These are phyloP conservation scores for Hylaeus volcanicus DNA, from an alignment of 1,140 invertebrate species.

Conservation along the genomic window DNA sequence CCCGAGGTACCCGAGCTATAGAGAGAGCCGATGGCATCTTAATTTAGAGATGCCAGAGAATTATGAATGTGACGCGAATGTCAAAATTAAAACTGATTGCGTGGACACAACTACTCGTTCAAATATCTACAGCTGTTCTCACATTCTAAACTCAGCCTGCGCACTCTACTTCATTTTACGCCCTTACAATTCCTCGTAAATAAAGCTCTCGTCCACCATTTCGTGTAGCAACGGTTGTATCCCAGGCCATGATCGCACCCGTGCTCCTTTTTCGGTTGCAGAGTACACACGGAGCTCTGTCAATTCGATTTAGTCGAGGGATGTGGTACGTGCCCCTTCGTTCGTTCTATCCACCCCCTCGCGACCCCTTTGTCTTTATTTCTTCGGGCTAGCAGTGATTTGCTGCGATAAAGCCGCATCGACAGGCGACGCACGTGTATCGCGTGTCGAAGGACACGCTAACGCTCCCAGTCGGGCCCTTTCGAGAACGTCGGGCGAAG, in stretches of 20 bases:
- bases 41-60: too few species aligned
- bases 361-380: constrained; percentile 57
- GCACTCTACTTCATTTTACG: too few species aligned
- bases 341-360: not conserved
- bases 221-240: constrained; percentile 22
- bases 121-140: too few species aligned
- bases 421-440: constrained; percentile 78
- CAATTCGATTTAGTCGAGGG: constrained; percentile 59
- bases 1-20: too few species aligned
- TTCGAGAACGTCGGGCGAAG: constrained; percentile 7
- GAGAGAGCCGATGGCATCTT: too few species aligned
- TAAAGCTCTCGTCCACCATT: too few species aligned
- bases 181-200: too few species aligned
- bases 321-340: constrained; percentile 56
- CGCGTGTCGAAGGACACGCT: constrained; percentile 64
- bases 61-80: too few species aligned
- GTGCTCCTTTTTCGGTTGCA: not conserved
- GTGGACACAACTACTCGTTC: too few species aligned
- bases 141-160: too few species aligned
- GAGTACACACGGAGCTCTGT: constrained; percentile 30
- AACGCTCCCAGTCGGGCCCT: constrained; percentile 9
- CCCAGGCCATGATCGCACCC: not conserved
- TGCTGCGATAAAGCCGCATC: constrained; percentile 74
- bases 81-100: too few species aligned
- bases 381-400: constrained; percentile 70